These are phyloP conservation scores for Drosophila ironensis DNA, from an alignment of 1,140 invertebrate species.

Conservation along the genomic window DNA sequence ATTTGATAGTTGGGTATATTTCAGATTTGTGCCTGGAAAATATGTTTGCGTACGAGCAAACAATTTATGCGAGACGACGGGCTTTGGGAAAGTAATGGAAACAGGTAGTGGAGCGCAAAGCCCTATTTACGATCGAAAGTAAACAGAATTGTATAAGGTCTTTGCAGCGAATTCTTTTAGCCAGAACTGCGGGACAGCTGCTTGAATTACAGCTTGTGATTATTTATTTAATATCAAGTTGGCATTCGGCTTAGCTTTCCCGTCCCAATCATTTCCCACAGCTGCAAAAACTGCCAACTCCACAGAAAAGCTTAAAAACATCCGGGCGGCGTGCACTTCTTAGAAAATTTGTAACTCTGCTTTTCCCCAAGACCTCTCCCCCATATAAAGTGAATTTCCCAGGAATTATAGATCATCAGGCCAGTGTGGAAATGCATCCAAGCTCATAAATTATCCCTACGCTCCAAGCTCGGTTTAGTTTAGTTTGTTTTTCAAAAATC, in stretches of 20 bases:
- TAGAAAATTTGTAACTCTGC: conserved; percentile 10
- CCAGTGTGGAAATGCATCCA: conserved; percentile 58
- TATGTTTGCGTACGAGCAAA: conserved; percentile 3
- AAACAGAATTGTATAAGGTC: not conserved
- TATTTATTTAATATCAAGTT: not conserved
- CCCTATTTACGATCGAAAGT: not conserved
- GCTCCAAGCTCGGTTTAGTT: conserved; percentile 13
- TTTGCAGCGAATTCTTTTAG: not conserved
- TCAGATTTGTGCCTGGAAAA: conserved; percentile 20
- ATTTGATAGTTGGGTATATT: conserved; percentile 51
- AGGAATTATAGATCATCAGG: conserved; percentile 56
- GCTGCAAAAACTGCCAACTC: conserved; percentile 1
- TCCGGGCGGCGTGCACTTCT: conserved; percentile 3
- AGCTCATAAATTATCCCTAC: conserved; percentile 56
- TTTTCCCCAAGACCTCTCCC: conserved; percentile 1
- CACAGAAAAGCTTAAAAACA: not conserved
- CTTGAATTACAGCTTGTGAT: not conserved
- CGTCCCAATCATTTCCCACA: not conserved
- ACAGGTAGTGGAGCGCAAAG: conserved; percentile 14
- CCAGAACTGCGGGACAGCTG: not conserved
- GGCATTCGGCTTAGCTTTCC: no score
- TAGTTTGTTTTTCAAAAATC: conserved; percentile 31
- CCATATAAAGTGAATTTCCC: conserved; percentile 19
- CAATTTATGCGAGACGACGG: conserved; percentile 30
- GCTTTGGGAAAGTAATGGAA: conserved; percentile 29